Conservation (phyloP, 2,113 vertebrate species). For the Pelobates fuscus region DNA sequence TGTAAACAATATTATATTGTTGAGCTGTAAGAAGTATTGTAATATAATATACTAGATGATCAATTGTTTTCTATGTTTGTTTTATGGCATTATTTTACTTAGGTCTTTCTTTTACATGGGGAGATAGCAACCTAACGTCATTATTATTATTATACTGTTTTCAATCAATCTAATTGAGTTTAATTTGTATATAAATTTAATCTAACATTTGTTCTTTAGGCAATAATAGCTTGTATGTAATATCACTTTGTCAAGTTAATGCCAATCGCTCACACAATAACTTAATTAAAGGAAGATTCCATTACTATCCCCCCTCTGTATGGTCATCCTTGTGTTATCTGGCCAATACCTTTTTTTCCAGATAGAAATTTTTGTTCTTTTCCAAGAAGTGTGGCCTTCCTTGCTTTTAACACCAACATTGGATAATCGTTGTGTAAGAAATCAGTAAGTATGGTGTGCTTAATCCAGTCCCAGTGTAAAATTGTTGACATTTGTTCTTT, state of each 20-base stretch:
- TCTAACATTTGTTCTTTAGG: constrained; percentile 61
- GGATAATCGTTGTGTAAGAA: constrained; percentile 85
- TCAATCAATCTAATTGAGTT: constrained; percentile 59
- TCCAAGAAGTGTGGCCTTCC: constrained; percentile 77
- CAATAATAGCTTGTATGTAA: constrained; percentile 54
- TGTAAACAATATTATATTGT: too few relatives aligned
- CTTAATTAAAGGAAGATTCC: constrained; percentile 60
- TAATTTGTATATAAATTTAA: constrained; percentile 54
- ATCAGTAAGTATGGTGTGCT: constrained; percentile 82
- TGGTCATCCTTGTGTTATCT: constrained; percentile 33
- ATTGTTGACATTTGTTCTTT: constrained; percentile 99
- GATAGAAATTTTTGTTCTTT: constrained; percentile 67
- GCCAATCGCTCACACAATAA: constrained; percentile 55
- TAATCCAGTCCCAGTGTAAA: constrained; percentile 99
- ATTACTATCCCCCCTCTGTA: constrained; percentile 44
- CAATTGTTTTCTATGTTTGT: too few relatives aligned
- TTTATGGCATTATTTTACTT: too few relatives aligned
- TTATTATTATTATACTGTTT: constrained; percentile 60
- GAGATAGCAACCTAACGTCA: too few relatives aligned
- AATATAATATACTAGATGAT: too few relatives aligned
- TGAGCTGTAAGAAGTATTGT: too few relatives aligned
- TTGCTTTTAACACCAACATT: constrained; percentile 75
- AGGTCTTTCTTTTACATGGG: too few relatives aligned
- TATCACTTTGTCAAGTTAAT: constrained; percentile 54
- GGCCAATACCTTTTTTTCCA: constrained; percentile 53